phyloP scores from a whole-genome alignment of 1,140 invertebrate genomes.

The Trypoxylus dichotomus region DNA sequence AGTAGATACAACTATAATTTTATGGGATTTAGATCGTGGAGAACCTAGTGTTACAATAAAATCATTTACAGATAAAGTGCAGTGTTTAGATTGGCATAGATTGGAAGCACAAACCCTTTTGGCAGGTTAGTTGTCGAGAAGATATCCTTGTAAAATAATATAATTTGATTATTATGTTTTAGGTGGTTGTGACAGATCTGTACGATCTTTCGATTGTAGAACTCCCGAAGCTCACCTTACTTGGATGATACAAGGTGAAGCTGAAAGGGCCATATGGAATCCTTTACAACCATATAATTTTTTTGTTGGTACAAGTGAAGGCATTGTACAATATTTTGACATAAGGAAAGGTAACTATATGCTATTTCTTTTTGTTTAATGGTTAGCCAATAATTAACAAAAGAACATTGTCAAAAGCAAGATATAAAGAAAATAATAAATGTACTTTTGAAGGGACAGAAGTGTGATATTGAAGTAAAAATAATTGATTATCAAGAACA shows the following conservation, averaged over 20 bases:
- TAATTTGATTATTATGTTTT: conserved; percentile 5
- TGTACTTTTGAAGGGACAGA: too few relatives aligned
- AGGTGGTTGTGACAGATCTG: conserved; percentile 63
- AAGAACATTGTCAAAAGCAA: too few relatives aligned
- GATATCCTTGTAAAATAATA: conserved; percentile 1
- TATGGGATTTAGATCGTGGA: conserved; percentile 90
- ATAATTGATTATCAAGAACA: too few relatives aligned
- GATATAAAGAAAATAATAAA: too few relatives aligned
- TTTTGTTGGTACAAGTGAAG: conserved; percentile 77
- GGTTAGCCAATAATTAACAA: too few relatives aligned
- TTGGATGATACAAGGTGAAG: conserved; percentile 78
- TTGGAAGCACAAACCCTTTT: conserved; percentile 78
- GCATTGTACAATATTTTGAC: conserved; percentile 80
- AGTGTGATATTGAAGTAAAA: too few relatives aligned
- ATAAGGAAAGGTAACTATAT: conserved; percentile 60
- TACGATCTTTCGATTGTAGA: conserved; percentile 80
- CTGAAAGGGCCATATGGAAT: conserved; percentile 90
- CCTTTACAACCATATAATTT: conserved; percentile 70
- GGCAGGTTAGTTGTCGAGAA: conserved; percentile 59
- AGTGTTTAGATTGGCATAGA: conserved; percentile 87
- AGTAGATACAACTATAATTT: conserved; percentile 82
- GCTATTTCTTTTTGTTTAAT: background rate
- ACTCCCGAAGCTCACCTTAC: conserved; percentile 63
- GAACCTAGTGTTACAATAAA: conserved; percentile 72
- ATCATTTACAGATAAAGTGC: conserved; percentile 79